Percentiles rank a stretch among this genome's conserved stretches.
Evolutionary conservation across 2,797 vertebrate species (phyloP).

Genomic region (Molossus molossus): DNA sequence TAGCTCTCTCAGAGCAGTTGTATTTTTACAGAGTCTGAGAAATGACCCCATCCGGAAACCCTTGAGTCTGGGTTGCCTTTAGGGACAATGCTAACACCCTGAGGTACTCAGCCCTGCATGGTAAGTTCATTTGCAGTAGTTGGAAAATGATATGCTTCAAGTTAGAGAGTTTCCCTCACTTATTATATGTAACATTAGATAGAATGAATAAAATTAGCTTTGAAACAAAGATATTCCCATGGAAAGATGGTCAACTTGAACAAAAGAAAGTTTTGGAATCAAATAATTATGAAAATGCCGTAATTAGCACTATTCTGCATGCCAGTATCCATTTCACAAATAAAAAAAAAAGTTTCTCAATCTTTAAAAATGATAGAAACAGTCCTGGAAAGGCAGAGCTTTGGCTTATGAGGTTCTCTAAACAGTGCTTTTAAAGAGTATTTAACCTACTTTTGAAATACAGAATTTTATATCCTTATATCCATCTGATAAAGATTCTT

Average conservation of each 20-base stretch:
- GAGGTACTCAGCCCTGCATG: not conserved
- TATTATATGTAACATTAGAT: not conserved
- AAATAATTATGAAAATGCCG: slow-evolving; percentile 67
- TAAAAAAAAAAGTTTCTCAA: not conserved
- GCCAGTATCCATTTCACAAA: slow-evolving; percentile 63
- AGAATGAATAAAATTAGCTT: slow-evolving; percentile 29
- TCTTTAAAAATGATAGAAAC: slow-evolving; percentile 67
- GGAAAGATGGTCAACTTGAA: slow-evolving; percentile 35
- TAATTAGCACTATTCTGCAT: not conserved
- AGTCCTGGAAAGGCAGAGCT: slow-evolving; percentile 45
- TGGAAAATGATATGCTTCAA: not conserved
- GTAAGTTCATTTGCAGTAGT: not conserved
- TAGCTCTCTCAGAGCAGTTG: slow-evolving; percentile 27
- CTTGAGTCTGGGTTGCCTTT: not conserved
- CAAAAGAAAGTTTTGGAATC: slow-evolving; percentile 58
- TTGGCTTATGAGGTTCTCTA: slow-evolving; percentile 39
- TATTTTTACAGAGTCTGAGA: not conserved
- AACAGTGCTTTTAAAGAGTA: not conserved
- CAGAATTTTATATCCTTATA: slow-evolving; percentile 9
- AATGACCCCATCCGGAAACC: not conserved
- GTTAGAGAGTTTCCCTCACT: not conserved
- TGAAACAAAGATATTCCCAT: not conserved
- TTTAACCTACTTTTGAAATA: not conserved
- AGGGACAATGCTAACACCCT: not conserved
- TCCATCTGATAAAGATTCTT: slow-evolving; percentile 10